Base-by-base conservation (phyloP, 2,797 vertebrate species). In the Uromys caudimaculatus region DNA sequence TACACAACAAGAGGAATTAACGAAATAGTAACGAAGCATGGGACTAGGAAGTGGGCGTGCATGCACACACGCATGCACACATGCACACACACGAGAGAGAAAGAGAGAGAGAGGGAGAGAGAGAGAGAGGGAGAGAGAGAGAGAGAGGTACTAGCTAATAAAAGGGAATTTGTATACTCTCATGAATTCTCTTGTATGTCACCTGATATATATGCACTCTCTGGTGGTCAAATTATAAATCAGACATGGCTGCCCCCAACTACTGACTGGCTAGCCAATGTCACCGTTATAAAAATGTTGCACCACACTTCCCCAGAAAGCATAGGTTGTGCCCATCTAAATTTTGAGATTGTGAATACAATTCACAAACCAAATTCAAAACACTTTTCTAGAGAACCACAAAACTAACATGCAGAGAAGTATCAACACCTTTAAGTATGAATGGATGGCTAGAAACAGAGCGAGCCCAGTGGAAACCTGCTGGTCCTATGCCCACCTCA, bases 201-300 rank as follows among this genome's bases (percentile, higher is more conserved):
- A 16, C 12, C 27, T 83, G 41, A 16, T 60, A 75, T 67, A n/a
- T 6, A 9, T 69, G 24, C 5, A 62, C 8, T 24, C 12, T 81
- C 29, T 90, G n/a, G 29, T 90, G 24, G 91, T 75, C 77, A 89
- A 87, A 54, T 92, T 64, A 44, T 83, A 86, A 88, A 91, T 23
- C 17, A 83, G 41, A 95, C 44, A 86, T 4, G 44, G 62, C 19
- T 82, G 19, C 10, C 41, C 56, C 32, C 60, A 91, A 56, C 64
- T 62, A 56, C 7, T 75, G 73, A 75, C 73, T 14, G 83, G 50
- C 11, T 71, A 73, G 35, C 9, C 81, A 73, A n/a, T 35, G 14
- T 58, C 10, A 62, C 21, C 29, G 60, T 73, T 58, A 90, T 44
- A 73, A 83, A 93, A 79, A 23, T 32, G 84, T 44, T 77, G 64